A percentile compares a stretch with the other conserved stretches of the same genome.
These are phyloP conservation scores for Anneissia japonica DNA, from an alignment of 35 echinoderm and acorn worm species.

Conservation along the genomic window DNA sequence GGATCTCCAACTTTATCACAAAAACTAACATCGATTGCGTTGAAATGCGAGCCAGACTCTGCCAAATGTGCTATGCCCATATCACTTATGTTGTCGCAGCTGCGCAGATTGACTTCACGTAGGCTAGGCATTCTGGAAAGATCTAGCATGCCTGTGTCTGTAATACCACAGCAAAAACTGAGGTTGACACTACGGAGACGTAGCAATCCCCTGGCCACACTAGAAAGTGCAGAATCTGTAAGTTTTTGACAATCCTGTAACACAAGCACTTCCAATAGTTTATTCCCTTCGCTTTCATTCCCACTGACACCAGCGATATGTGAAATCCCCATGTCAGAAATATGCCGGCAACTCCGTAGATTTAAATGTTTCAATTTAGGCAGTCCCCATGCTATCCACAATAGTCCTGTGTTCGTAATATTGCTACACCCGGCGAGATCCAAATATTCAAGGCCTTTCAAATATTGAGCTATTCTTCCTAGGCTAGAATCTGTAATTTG, in stretches of 20 bases:
- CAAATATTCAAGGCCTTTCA: slow-evolving; percentile 71
- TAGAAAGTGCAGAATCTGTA: slow-evolving; percentile 69
- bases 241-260: slow-evolving; percentile 96
- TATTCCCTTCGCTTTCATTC: slow-evolving; percentile 54
- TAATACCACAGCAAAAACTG: slow-evolving; percentile 93
- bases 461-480: slow-evolving; percentile 83
- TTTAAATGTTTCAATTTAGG: slow-evolving; percentile 90
- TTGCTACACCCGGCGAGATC: slow-evolving; percentile 94
- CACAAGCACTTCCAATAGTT: slow-evolving; percentile 66
- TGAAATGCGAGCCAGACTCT: slow-evolving; percentile 79
- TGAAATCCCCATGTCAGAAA: slow-evolving; percentile 84
- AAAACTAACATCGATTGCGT: slow-evolving; percentile 87
- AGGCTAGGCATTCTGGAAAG: slow-evolving; percentile 87
- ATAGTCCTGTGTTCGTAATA: slow-evolving; percentile 85
- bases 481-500: slow-evolving; percentile 95
- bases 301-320: slow-evolving; percentile 58
- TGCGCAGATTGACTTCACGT: slow-evolving; percentile 81
- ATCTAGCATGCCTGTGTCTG: slow-evolving; percentile 91
- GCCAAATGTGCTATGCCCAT: slow-evolving; percentile 93
- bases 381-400: slow-evolving; percentile 79
- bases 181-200: slow-evolving; percentile 76
- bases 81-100: slow-evolving; percentile 97
- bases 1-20: slow-evolving; percentile 95
- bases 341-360: slow-evolving; percentile 84
- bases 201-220: slow-evolving; percentile 73